A percentile compares a stretch with the other conserved stretches of the same genome.
phyloP scores from a whole-genome alignment of 2,797 vertebrate genomes.

The Phoxinus dragarum region DNA sequence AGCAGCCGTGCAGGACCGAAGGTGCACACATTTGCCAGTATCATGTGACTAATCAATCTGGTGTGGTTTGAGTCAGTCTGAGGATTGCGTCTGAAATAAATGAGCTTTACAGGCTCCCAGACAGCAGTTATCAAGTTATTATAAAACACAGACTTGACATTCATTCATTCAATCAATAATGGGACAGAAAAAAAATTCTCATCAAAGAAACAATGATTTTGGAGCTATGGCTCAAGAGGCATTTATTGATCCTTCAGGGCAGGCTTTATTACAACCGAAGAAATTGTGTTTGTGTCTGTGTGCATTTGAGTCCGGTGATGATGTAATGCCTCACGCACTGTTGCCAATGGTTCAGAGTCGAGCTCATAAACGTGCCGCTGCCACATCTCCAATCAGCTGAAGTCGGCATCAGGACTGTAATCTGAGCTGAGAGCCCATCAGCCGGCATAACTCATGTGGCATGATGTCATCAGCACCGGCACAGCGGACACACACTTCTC shows the following conservation, averaged over 20 bases:
- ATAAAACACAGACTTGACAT: slow-evolving; percentile 12
- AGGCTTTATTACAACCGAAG: slow-evolving; percentile 42
- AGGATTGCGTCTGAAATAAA: not conserved
- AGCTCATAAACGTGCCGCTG: slow-evolving; percentile 53
- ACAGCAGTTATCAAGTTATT: slow-evolving; percentile 24
- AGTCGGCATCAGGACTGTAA: slow-evolving; percentile 73
- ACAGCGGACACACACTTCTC: slow-evolving; percentile 57
- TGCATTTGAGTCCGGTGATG: not conserved
- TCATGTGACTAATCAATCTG: not conserved
- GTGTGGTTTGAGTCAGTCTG: not conserved
- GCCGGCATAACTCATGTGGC: slow-evolving; percentile 66
- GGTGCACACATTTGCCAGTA: not conserved
- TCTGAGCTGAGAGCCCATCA: slow-evolving; percentile 75
- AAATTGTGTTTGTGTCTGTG: slow-evolving; percentile 29
- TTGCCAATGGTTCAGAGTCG: slow-evolving; percentile 11
- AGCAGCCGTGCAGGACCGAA: not conserved
- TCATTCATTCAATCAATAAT: slow-evolving; percentile 11
- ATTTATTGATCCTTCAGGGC: slow-evolving; percentile 47
- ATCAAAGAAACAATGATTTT: slow-evolving; percentile 29
- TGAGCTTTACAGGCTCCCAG: not conserved
- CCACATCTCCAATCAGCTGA: slow-evolving; percentile 64
- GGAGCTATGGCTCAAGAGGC: slow-evolving; percentile 25
- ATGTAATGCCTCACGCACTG: not conserved
- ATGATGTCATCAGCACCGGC: slow-evolving; percentile 60
- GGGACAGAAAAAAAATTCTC: slow-evolving; percentile 12